These are phyloP conservation scores for Aricia agestis DNA, from an alignment of 1,140 invertebrate species.

Conservation along the genomic window DNA sequence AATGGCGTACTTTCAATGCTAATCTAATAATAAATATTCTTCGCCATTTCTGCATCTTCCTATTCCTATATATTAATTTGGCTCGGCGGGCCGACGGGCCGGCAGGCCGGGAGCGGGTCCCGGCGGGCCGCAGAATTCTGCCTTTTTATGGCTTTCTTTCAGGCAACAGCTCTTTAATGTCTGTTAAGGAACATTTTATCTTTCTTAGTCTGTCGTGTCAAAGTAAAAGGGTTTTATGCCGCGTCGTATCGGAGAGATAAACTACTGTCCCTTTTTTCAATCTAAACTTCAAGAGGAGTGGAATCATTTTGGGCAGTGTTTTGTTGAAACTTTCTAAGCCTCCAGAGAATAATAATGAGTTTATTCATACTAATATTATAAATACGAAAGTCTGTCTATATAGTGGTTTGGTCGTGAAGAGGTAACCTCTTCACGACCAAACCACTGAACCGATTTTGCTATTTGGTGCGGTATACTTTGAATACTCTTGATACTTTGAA, in stretches of 20 bases:
- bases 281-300: neutral
- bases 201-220: slow-evolving; percentile 64
- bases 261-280: slow-evolving; percentile 32
- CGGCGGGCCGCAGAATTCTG: slow-evolving; percentile 42
- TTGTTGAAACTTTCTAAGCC: too few relatives aligned
- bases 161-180: slow-evolving; percentile 66
- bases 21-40: too few relatives aligned
- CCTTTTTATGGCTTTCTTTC: slow-evolving; percentile 64
- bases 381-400: too few relatives aligned
- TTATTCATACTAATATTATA: too few relatives aligned
- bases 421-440: too few relatives aligned
- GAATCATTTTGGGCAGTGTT: too few relatives aligned
- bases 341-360: too few relatives aligned
- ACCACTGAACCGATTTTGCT: too few relatives aligned
- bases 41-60: slow-evolving; percentile 23
- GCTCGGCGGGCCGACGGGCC: slow-evolving; percentile 42
- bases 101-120: slow-evolving; percentile 39
- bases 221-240: slow-evolving; percentile 67
- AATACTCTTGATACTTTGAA: too few relatives aligned
- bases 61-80: slow-evolving; percentile 58
- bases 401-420: too few relatives aligned
- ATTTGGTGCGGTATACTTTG: too few relatives aligned
- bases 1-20: too few relatives aligned
- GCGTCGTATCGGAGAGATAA: slow-evolving; percentile 60
- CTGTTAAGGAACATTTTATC: slow-evolving; percentile 69